These are phyloP conservation scores for Pelodytes ibericus DNA, from an alignment of 2,797 vertebrate species.

Conservation along the genomic window DNA sequence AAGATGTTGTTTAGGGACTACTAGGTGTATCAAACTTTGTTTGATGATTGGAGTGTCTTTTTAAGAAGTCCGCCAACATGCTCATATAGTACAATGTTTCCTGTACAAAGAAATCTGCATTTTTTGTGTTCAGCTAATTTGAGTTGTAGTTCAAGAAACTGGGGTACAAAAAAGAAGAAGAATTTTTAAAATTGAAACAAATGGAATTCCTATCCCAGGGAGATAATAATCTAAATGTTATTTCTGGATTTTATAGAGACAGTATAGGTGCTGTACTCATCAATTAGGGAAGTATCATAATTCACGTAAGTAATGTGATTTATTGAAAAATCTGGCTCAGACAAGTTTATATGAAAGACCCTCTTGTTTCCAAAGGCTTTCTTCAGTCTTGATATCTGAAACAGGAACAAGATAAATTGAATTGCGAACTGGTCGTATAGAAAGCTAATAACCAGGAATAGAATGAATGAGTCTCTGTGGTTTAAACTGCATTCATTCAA, in stretches of 20 bases:
- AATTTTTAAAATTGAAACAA: background rate
- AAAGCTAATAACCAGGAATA: background rate
- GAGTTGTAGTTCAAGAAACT: background rate
- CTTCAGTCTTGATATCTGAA: background rate
- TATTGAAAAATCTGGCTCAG: background rate
- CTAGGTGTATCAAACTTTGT: background rate
- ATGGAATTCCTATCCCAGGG: background rate
- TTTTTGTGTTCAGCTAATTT: too few species aligned
- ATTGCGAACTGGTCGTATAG: conserved; percentile 19
- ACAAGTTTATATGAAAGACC: conserved; percentile 23
- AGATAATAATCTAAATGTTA: conserved; percentile 2
- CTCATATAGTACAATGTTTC: background rate
- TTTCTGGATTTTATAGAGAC: background rate
- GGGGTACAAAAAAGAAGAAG: background rate
- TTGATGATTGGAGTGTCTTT: too few species aligned
- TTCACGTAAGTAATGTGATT: background rate
- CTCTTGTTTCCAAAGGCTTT: conserved; percentile 28
- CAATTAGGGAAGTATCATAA: conserved; percentile 2
- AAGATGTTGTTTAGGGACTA: too few species aligned
- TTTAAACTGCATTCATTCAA: background rate
- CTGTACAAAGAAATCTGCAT: too few species aligned
- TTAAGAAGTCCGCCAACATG: background rate
- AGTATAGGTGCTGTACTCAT: conserved; percentile 15
- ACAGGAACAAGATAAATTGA: background rate
- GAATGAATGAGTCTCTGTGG: background rate